Evolutionary conservation across 2,797 vertebrate genomes (phyloP).

Genomic region (Sebastes itinus): DNA sequence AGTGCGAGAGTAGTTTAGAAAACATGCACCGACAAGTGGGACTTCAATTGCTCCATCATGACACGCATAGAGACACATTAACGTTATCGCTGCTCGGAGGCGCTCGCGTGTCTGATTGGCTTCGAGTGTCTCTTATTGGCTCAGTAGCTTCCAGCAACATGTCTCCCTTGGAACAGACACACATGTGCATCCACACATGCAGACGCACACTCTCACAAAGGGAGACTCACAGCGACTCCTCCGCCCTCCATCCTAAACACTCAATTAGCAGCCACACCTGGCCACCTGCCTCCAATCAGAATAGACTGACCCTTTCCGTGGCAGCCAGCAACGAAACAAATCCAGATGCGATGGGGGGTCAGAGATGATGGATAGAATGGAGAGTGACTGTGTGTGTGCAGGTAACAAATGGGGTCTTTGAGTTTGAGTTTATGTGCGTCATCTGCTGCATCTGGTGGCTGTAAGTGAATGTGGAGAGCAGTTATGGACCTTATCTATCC

Average conservation of each 20-base stretch:
- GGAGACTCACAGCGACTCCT: slow-evolving; percentile 46
- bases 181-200: slow-evolving; percentile 14
- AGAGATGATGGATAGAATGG: slow-evolving; percentile 36
- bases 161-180: slow-evolving; percentile 38
- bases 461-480: not conserved
- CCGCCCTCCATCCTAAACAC: slow-evolving; percentile 71
- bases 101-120: slow-evolving; percentile 43
- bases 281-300: slow-evolving; percentile 81
- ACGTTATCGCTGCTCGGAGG: slow-evolving; percentile 36
- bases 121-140: slow-evolving; percentile 63
- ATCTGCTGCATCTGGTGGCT: not conserved
- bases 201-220: slow-evolving; percentile 6
- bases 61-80: slow-evolving; percentile 43
- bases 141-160: slow-evolving; percentile 39
- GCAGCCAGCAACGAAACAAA: slow-evolving; percentile 33
- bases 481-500: not conserved
- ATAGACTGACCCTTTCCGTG: slow-evolving; percentile 54
- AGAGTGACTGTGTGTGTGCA: slow-evolving; percentile 9
- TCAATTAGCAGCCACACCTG: slow-evolving; percentile 70
- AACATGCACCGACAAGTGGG: slow-evolving; percentile 35
- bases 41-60: slow-evolving; percentile 30
- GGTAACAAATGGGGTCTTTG: slow-evolving; percentile 14
- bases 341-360: slow-evolving; percentile 47
- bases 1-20: slow-evolving; percentile 18
- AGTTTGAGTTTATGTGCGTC: not conserved